phyloP scores from a whole-genome alignment of 2,113 vertebrate species.

The Corythaeola cristata region DNA sequence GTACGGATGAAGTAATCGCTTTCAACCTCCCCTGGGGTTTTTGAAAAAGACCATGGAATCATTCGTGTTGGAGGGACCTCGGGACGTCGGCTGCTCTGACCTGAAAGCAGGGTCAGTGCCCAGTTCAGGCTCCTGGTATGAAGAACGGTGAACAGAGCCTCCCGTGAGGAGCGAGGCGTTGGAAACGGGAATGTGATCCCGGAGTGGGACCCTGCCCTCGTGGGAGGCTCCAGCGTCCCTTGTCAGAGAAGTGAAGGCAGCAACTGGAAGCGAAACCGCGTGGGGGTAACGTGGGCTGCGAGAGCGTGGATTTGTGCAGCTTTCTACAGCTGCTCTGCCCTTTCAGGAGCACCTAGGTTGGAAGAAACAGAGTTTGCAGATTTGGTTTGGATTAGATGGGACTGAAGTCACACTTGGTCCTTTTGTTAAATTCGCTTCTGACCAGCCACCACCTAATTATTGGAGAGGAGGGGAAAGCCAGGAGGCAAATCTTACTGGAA shows the following conservation, averaged over 20 bases:
- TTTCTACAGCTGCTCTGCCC: neutral
- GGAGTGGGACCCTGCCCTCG: rapidly evolving
- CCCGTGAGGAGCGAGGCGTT: neutral
- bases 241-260: neutral
- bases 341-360: neutral
- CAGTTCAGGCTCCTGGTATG: neutral
- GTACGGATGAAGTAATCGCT: neutral
- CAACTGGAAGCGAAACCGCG: neutral
- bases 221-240: neutral
- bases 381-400: neutral
- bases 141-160: neutral
- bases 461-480: neutral
- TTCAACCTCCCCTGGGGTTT: neutral
- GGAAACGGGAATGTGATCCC: neutral
- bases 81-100: neutral
- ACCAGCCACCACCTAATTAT: neutral
- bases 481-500: neutral
- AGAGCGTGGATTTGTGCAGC: rapidly evolving
- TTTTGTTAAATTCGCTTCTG: neutral
- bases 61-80: neutral
- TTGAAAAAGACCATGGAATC: neutral
- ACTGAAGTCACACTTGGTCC: neutral
- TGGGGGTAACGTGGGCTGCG: rapidly evolving
- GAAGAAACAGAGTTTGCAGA: neutral
- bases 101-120: neutral